Evolutionary conservation across 2,888 invertebrate genomes (phyloP).

Genomic region (Thymelicus sylvestris): DNA sequence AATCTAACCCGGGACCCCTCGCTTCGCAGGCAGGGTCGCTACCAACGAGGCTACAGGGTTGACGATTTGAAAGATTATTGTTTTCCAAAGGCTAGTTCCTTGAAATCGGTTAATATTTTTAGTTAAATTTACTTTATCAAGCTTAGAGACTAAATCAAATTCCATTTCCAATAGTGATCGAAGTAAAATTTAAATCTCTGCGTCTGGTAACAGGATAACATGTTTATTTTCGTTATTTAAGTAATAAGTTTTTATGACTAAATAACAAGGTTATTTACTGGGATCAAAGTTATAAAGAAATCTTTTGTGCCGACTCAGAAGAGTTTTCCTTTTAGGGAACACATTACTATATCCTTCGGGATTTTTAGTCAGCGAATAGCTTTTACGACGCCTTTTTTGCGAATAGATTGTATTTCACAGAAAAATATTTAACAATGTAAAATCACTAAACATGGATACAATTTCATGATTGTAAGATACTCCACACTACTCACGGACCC

Average conservation of each 20-base stretch:
- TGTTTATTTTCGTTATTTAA: not conserved
- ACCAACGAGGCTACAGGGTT: too few relatives aligned
- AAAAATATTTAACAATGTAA: not conserved
- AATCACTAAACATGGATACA: too few relatives aligned
- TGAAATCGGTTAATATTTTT: too few relatives aligned
- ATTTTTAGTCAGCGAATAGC: conserved; percentile 19
- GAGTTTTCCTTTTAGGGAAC: conserved; percentile 14
- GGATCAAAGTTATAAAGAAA: conserved; percentile 20
- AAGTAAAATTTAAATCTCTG: not conserved
- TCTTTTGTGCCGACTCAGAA: conserved; percentile 6
- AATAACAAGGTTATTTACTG: conserved; percentile 12
- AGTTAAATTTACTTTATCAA: too few relatives aligned
- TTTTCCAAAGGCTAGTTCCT: too few relatives aligned
- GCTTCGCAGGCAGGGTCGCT: too few relatives aligned
- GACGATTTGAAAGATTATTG: too few relatives aligned
- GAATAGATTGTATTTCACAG: conserved; percentile 8
- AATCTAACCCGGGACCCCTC: too few relatives aligned
- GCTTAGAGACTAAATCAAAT: too few relatives aligned
- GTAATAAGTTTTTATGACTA: conserved; percentile 4
- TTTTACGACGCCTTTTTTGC: not conserved
- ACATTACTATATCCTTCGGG: conserved; percentile 23
- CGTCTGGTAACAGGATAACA: not conserved
- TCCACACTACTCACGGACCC: too few relatives aligned
- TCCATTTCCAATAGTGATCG: not conserved
- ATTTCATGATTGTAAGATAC: too few relatives aligned